Base-by-base conservation (phyloP, 2,113 vertebrate species). In the Tamias sibiricus region DNA sequence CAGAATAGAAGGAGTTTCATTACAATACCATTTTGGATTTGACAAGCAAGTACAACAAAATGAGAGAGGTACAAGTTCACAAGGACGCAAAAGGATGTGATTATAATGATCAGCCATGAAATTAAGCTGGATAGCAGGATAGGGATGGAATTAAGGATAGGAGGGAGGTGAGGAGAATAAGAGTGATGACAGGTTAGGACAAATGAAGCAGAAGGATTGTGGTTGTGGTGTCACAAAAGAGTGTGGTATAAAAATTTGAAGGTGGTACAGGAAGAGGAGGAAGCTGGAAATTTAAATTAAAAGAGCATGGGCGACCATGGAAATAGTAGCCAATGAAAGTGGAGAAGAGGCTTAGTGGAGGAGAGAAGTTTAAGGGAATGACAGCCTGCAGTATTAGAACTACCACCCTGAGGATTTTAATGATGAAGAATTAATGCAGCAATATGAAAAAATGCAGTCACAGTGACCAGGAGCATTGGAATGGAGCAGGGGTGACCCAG, bases 181-280 rank as follows among this genome's bases (percentile, higher is more conserved):
- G 10, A 66, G 62, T 2, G 4, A 24, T 52, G 2, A 26, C 2
- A 74, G 13, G 8, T 1, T 4, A 1, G 24, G 4, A 3, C n/a
- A 17, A n/a, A 40, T n/a, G n/a, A 85, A 76, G 19, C 24, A 37
- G 11, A 47, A 69, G 22, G 30, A 19, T 6, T 87, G 26, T 8
- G n/a, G 37, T 22, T 1, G 17, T 26, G 3, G 4, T 13, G 64
- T n/a, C 62, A 20, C 9, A 57, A 74, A 10, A 75, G 13, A 22
- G 77, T 9, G 40, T 8, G 9, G 37, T 26, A 44, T 62, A 57
- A 22, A 42, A 19, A 44, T 26, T 37, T 82, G 8, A 30, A 90
- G 8, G 49, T 3, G 0, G 1, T 87, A 19, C 22, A 66, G 11
- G 26, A 76, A 83, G 35, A 47, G 3, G 1, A 64, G 13, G 3